phyloP scores from a whole-genome alignment of 2,888 invertebrate species.

The Papilio elwesi region DNA sequence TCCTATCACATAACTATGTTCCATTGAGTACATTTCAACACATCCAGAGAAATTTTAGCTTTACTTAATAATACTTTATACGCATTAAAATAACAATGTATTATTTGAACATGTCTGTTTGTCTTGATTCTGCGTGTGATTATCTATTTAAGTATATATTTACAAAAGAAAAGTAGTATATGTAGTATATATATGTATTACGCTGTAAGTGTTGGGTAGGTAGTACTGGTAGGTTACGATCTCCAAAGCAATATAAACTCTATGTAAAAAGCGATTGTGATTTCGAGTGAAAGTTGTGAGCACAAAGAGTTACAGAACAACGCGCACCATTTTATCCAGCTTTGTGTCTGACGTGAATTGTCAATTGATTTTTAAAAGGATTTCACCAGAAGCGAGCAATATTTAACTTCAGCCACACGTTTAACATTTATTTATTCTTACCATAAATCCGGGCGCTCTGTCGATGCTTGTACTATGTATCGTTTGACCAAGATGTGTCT shows the following conservation, averaged over 20 bases:
- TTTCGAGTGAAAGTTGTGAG: conserved; percentile 33
- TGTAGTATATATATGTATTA: too few relatives aligned
- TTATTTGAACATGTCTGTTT: too few relatives aligned
- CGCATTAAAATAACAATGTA: too few relatives aligned
- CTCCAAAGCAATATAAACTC: background rate
- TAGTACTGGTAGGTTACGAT: background rate
- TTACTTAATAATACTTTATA: too few relatives aligned
- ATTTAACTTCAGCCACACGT: conserved; percentile 17
- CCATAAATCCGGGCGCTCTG: background rate
- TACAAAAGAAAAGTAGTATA: too few relatives aligned
- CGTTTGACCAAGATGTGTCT: background rate
- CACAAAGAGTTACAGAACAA: conserved; percentile 25
- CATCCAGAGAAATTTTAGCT: too few relatives aligned
- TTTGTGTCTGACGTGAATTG: conserved; percentile 28
- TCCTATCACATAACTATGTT: too few relatives aligned
- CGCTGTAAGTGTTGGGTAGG: too few relatives aligned
- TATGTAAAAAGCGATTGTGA: conserved; percentile 29
- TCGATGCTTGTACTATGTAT: background rate
- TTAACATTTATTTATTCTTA: conserved; percentile 20
- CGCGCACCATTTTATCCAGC: conserved; percentile 16
- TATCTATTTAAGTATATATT: too few relatives aligned
- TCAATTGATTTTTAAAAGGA: conserved; percentile 35
- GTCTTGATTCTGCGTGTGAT: too few relatives aligned
- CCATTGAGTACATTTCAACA: too few relatives aligned
- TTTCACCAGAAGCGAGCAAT: conserved; percentile 19